A percentile compares a stretch with the other conserved stretches of the same genome.
These are phyloP conservation scores for Bos indicus DNA, from an alignment of 2,113 vertebrate genomes.

Conservation along the genomic window DNA sequence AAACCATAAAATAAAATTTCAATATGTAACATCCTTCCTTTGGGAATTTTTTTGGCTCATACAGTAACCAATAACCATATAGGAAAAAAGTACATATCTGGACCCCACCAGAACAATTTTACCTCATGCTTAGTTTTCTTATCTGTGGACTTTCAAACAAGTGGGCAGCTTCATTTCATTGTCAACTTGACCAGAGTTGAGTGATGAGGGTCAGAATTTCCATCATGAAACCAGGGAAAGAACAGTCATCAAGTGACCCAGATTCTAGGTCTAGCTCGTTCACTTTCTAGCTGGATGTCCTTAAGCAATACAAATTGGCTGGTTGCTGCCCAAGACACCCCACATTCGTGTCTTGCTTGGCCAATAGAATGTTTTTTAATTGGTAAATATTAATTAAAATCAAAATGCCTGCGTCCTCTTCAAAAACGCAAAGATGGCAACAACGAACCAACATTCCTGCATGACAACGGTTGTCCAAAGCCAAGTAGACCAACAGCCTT, in stretches of 20 bases:
- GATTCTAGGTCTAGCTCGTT: background rate
- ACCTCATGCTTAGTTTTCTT: background rate
- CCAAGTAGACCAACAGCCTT: background rate
- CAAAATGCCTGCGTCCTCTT: background rate
- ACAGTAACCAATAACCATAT: background rate
- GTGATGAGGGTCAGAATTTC: background rate
- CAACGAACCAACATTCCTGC: background rate
- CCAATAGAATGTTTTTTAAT: background rate
- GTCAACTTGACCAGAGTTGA: background rate
- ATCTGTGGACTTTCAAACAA: background rate
- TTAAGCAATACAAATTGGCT: background rate
- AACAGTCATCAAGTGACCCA: background rate
- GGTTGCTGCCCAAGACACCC: background rate
- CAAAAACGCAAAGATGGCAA: conserved; percentile 1
- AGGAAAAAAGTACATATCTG: background rate
- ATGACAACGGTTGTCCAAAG: background rate
- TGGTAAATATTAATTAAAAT: background rate
- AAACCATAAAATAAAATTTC: background rate
- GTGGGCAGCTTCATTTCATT: background rate
- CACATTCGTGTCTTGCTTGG: background rate
- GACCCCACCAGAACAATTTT: background rate
- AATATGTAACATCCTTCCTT: conserved; percentile 13
- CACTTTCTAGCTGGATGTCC: background rate
- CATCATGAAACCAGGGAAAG: background rate
- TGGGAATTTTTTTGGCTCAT: background rate